A percentile compares a stretch with the other conserved stretches of the same genome.
Conservation (phyloP, 2,888 invertebrate genomes). For the Yponomeuta evonymella region DNA sequence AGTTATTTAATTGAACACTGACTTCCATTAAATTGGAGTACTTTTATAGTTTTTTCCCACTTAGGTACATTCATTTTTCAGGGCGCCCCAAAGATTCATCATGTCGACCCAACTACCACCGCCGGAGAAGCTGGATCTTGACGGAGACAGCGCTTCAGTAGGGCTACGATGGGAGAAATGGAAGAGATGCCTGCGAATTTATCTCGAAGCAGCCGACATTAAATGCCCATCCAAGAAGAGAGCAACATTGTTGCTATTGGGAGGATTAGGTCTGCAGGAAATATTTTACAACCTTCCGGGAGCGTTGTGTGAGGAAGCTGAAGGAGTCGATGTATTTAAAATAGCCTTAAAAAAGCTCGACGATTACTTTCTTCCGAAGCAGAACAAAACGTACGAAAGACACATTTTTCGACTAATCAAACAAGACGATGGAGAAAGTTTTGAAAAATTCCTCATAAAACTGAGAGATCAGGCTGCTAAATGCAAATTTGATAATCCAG, state of each 20-base stretch:
- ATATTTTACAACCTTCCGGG: slow-evolving; percentile 31
- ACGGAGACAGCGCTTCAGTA: slow-evolving; percentile 28
- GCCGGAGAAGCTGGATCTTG: slow-evolving; percentile 23
- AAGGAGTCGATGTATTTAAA: slow-evolving; percentile 15
- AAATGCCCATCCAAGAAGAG: slow-evolving; percentile 19
- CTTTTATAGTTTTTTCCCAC: too few species aligned
- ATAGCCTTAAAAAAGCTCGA: slow-evolving; percentile 26
- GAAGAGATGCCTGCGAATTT: slow-evolving; percentile 29
- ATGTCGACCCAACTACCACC: slow-evolving; percentile 9
- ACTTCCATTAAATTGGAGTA: too few species aligned
- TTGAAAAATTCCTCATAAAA: slow-evolving; percentile 32
- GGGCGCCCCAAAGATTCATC: neutral
- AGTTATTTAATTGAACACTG: too few species aligned
- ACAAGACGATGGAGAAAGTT: slow-evolving; percentile 30
- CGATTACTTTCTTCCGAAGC: slow-evolving; percentile 33
- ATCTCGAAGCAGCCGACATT: slow-evolving; percentile 24
- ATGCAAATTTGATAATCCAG: slow-evolving; percentile 31
- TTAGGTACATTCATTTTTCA: neutral
- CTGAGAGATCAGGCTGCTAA: slow-evolving; percentile 32
- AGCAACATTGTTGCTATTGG: slow-evolving; percentile 28
- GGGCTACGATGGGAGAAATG: slow-evolving; percentile 32
- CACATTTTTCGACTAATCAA: slow-evolving; percentile 30
- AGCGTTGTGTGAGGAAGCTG: slow-evolving; percentile 19
- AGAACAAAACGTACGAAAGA: slow-evolving; percentile 26
- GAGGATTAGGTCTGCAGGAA: slow-evolving; percentile 29